Conservation (phyloP, 1,140 invertebrate species). For the Hylyphantes graminicola region DNA sequence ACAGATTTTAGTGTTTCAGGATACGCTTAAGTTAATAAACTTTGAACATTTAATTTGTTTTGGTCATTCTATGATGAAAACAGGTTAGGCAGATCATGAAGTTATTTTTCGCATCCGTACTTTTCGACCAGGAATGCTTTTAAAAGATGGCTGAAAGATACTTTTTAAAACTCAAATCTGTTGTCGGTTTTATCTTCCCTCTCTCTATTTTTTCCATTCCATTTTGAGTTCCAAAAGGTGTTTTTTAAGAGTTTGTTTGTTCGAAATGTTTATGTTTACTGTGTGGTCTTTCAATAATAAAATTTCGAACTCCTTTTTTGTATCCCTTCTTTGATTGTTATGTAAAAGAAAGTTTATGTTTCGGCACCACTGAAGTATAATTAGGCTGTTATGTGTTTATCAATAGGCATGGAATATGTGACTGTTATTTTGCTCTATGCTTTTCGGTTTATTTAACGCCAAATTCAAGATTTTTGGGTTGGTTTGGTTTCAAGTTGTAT, state of each 20-base stretch:
- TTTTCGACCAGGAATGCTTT: neutral
- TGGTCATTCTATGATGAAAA: neutral
- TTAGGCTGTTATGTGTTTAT: neutral
- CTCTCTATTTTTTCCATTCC: neutral
- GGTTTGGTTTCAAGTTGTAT: too few species aligned
- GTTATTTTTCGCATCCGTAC: too few species aligned
- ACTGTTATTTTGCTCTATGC: neutral
- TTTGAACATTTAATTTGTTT: too few species aligned
- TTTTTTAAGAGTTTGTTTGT: neutral
- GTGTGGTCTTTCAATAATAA: neutral
- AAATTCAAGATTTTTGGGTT: too few species aligned
- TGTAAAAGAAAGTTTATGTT: neutral
- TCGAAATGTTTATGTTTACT: conserved; percentile 2
- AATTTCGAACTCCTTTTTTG: neutral
- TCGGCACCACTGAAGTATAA: neutral
- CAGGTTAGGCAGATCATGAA: neutral
- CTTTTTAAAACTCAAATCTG: neutral
- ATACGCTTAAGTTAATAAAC: too few species aligned
- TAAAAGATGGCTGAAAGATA: neutral
- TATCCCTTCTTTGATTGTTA: neutral
- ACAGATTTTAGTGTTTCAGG: too few species aligned
- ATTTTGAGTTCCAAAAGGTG: neutral
- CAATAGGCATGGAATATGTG: neutral
- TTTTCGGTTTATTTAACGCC: too few species aligned
- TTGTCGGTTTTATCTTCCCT: neutral